These are phyloP conservation scores for Solenopsis fugax DNA, from an alignment of 1,140 invertebrate genomes.

Conservation along the genomic window DNA sequence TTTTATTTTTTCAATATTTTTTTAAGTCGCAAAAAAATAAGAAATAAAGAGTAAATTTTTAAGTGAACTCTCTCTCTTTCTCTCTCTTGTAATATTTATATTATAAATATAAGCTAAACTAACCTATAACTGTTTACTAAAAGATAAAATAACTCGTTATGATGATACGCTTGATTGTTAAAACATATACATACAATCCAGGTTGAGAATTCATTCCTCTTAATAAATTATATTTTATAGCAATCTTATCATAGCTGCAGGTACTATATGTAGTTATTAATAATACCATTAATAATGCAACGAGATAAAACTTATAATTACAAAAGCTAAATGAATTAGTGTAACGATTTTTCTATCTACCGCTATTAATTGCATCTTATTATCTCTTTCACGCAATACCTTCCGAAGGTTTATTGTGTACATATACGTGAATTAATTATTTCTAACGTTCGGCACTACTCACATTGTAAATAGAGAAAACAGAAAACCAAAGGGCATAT, in stretches of 20 bases:
- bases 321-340: slow-evolving; percentile 39
- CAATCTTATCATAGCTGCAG: slow-evolving; percentile 18
- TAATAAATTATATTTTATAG: background rate
- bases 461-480: slow-evolving; percentile 6
- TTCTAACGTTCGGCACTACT: background rate
- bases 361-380: slow-evolving; percentile 62
- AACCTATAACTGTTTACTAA: background rate
- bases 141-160: slow-evolving; percentile 32
- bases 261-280: slow-evolving; percentile 56
- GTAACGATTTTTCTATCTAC: slow-evolving; percentile 63
- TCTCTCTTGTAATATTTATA: background rate
- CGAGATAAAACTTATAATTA: slow-evolving; percentile 56
- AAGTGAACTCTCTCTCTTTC: too few species aligned
- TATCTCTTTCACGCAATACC: slow-evolving; percentile 1
- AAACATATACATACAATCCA: slow-evolving; percentile 18
- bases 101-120: slow-evolving; percentile 18
- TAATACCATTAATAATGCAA: slow-evolving; percentile 66
- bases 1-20: too few species aligned
- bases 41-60: background rate
- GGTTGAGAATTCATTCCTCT: slow-evolving; percentile 17
- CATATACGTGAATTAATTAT: slow-evolving; percentile 27
- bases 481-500: background rate
- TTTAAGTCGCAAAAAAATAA: background rate
- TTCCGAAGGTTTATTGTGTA: background rate
- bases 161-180: slow-evolving; percentile 43